Evolutionary conservation across 2,113 vertebrate genomes (phyloP), one percentile per base, ranked within the genome.

Genomic region (Lophochroa leadbeateri): DNA sequence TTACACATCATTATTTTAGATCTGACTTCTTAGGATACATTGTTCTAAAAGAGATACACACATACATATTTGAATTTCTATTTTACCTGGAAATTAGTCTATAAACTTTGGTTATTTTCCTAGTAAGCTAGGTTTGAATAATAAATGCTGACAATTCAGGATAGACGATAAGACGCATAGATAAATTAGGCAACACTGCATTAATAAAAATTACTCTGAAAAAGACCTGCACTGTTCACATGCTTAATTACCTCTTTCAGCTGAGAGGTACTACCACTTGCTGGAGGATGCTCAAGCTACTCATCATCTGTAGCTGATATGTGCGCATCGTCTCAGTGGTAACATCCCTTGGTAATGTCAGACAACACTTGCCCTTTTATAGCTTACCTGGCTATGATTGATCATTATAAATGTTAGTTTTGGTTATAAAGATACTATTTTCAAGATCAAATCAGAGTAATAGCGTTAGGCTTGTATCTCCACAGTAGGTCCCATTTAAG

Each of bases 211-310:
- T 53, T 37, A 8, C 57, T 46, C 28, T 46, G 68, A 50, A 67
- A 82, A 72, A 58, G 9, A 65, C 19, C 44, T 47, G 10, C 18
- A 74, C 21, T 1, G 0, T 41, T 76, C 63, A 61, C 0, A 1
- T 65, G 8, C 21, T 80, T 35, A 11, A 3, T 69, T 82, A 44
- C 7, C 4, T 65, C 31, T 37, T 72, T 80, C 49, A 74, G 24
- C 11, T 86, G 79, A 88, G 49, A 74, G 31, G 11, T 25, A 23
- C 10, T 11, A 57, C 33, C 31, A 53, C 31, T 74, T 71, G 46
- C 76, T 86, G 55, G 67, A 46, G 43, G 35, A 2, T 67, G 37
- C n/a, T 86, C 31, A 20, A 50, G 18, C 39, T 65, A 18, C 31
- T 1, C 18, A 14, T 77, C 44, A 70, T 28, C 44, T 87, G 52